Evolutionary conservation across 2,797 vertebrate genomes (phyloP).

Genomic region (Cephalopachus bancanus): DNA sequence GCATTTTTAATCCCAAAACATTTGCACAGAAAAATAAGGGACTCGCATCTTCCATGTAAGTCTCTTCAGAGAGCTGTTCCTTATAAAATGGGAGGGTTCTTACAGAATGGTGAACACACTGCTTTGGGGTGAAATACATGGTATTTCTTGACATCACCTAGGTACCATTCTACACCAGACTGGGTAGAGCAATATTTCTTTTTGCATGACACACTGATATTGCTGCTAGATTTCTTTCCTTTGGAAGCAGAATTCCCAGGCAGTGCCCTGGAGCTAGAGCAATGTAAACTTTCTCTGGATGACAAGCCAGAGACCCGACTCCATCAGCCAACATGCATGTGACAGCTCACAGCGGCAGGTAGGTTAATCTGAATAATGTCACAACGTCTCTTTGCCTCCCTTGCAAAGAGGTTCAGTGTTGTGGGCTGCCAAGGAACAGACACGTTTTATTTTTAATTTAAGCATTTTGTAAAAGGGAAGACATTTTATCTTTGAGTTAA

Average conservation of each 20-base stretch:
- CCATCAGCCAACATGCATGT: accelerated
- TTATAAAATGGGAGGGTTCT: neutral
- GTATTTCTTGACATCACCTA: conserved; percentile 11
- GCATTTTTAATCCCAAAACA: neutral
- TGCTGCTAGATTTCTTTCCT: neutral
- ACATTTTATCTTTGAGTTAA: conserved; percentile 25
- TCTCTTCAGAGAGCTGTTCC: neutral
- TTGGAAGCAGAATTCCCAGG: neutral
- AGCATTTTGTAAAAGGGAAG: neutral
- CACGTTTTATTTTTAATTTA: conserved; percentile 75
- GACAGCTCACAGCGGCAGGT: conserved; percentile 47
- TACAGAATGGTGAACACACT: neutral
- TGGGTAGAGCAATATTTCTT: neutral
- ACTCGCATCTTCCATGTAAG: too few relatives aligned
- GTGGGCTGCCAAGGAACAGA: conserved; percentile 9
- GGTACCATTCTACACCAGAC: neutral
- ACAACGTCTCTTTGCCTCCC: conserved; percentile 28
- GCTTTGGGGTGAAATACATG: neutral
- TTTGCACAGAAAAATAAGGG: neutral
- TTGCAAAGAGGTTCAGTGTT: conserved; percentile 49
- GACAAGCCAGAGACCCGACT: neutral
- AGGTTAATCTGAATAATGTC: neutral
- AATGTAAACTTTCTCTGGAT: neutral
- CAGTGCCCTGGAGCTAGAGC: neutral
- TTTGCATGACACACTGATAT: neutral